Evolutionary conservation across 2,888 invertebrate species (phyloP).

Genomic region (Callinectes sapidus): DNA sequence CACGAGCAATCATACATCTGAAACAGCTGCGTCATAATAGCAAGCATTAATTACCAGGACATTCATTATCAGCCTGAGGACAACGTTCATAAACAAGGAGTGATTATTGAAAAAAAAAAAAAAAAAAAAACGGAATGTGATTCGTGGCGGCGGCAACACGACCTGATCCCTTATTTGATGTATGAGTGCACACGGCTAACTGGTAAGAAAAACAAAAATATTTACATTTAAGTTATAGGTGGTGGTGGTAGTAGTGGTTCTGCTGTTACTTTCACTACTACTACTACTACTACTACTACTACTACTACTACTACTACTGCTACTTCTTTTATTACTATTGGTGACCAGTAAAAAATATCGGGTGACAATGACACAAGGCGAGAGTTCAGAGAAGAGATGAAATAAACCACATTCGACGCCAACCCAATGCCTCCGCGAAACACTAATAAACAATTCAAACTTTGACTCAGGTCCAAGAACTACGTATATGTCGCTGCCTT

Average conservation of each 20-base stretch:
- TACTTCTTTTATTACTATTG: not conserved
- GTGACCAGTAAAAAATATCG: not conserved
- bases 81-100: not conserved
- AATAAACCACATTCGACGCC: not conserved
- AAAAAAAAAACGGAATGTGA: not conserved
- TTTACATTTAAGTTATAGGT: not conserved
- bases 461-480: not conserved
- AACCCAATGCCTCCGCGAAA: not conserved
- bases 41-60: not conserved
- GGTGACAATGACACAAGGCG: not conserved
- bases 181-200: not conserved
- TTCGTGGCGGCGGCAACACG: not conserved
- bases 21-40: not conserved
- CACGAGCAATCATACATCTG: not conserved
- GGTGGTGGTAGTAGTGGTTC: not conserved
- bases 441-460: constrained; percentile 17
- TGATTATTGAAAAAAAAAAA: not conserved
- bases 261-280: not conserved
- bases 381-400: not conserved
- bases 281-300: not conserved
- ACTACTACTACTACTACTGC: constrained; percentile 4
- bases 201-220: not conserved
- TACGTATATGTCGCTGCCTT: not conserved
- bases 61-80: not conserved
- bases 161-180: not conserved